Base-by-base conservation (phyloP, 2,113 vertebrate genomes). In the Ciconia stormi region DNA sequence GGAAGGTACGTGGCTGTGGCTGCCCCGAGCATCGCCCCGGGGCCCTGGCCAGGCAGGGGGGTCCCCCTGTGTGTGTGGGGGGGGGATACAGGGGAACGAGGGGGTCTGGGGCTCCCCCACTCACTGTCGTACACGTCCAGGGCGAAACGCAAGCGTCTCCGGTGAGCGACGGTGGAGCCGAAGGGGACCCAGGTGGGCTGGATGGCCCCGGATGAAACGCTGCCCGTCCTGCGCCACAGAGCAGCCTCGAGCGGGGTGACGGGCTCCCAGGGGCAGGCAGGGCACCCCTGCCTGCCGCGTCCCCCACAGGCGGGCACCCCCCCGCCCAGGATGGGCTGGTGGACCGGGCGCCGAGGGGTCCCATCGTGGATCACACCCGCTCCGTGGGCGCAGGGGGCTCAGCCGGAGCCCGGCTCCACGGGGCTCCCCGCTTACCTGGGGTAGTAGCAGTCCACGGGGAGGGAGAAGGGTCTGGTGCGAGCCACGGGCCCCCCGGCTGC, bases 301-400 rank as follows among this genome's bases (percentile, higher is more conserved):
- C 13, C 47, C 77, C 49, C 49, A 9, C 0, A 3, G 21, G 36
- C 0, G 0, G 30, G 40, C 47, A n/a, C 42, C 29, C 16, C 38
- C 11, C 38, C 13, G 13, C n/a, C 5, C 5, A 22, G 73, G 16
- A 59, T 8, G 42, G 29, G 62, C 8, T 15, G 77, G 19, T 7
- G 29, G n/a, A 9, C 56, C 15, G 5, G 11, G 12, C 21, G 11
- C 3, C 10, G 6, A 34, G 26, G 22, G 23, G 55, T 61, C 52
- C 69, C 36, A 0, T 1, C 1, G 0, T 1, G 32, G 40, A 7
- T 11, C 38, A 38, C 38, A 9, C 8, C 38, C 38, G 38, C 38
- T 38, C 38, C 38, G 6, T 3, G 32, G 36, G 38, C 12, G 10
- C 40, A 1, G 2, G 15, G 50, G 46, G 29, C 16, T 47, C 59